Conservation (phyloP, 1,140 invertebrate genomes). For the Habropoda laboriosa region DNA sequence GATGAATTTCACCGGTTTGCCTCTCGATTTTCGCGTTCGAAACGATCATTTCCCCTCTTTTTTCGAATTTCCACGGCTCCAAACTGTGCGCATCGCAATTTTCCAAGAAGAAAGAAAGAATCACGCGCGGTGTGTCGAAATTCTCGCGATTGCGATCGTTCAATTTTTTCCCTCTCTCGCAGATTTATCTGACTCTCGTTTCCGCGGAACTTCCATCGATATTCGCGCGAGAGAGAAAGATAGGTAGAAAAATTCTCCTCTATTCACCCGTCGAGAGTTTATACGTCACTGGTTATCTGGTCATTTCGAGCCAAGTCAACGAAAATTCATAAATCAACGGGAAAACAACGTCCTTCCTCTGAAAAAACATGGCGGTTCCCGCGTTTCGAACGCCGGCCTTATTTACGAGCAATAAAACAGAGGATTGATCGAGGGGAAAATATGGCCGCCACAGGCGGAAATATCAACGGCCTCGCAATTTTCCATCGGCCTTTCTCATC, state of each 20-base stretch:
- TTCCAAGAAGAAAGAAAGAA: no score
- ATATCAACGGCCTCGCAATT: background rate
- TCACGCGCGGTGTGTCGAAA: no score
- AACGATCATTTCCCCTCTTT: no score
- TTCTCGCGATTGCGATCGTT: no score
- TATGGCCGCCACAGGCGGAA: constrained; percentile 6
- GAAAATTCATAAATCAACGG: constrained; percentile 49
- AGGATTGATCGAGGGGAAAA: constrained; percentile 11
- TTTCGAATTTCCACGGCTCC: no score
- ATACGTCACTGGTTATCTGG: constrained; percentile 20
- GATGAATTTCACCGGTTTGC: no score
- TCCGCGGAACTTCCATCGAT: no score
- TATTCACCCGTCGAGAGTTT: constrained; percentile 1
- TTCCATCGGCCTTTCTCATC: background rate
- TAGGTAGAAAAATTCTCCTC: background rate
- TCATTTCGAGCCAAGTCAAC: constrained; percentile 8
- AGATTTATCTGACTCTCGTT: no score
- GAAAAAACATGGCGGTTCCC: no score
- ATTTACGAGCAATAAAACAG: constrained; percentile 21
- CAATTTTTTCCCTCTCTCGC: no score
- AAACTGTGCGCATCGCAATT: no score
- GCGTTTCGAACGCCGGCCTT: background rate
- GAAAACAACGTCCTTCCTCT: background rate
- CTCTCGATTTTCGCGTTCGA: background rate
- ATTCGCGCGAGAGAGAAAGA: no score